Evolutionary conservation across 2,797 vertebrate genomes (phyloP).

Genomic region (Hyperoplus lanceolatus): DNA sequence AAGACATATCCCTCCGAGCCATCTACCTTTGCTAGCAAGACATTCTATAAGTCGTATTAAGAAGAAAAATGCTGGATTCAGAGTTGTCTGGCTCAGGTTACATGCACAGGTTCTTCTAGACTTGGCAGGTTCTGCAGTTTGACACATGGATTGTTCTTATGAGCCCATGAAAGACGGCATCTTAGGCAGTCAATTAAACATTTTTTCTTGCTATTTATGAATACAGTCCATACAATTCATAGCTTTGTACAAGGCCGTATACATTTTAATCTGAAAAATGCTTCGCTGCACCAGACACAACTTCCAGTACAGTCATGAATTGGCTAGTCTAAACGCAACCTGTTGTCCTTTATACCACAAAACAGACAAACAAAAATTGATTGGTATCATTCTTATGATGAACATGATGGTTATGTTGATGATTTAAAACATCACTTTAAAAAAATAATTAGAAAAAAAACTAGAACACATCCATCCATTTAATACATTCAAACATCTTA

Average conservation of each 20-base stretch:
- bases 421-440: conserved; percentile 30
- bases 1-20: conserved; percentile 27
- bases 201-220: neutral
- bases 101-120: conserved; percentile 45
- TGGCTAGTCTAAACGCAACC: neutral
- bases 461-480: conserved; percentile 3
- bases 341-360: conserved; percentile 16
- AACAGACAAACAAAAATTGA: conserved; percentile 16
- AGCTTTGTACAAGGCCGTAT: neutral
- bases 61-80: conserved; percentile 59
- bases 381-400: neutral
- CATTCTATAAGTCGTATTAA: conserved; percentile 53
- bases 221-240: neutral
- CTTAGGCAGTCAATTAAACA: neutral
- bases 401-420: neutral
- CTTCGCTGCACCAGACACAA: neutral
- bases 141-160: conserved; percentile 1
- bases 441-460: neutral
- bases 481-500: conserved; percentile 20
- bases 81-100: conserved; percentile 48
- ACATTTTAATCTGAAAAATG: neutral
- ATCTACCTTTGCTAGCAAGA: conserved; percentile 44
- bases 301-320: neutral
- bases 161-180: neutral
- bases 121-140: neutral